A percentile compares a stretch with the other conserved stretches of the same genome.
Conservation (phyloP, 1,140 invertebrate species). For the Bombus ignitus region DNA sequence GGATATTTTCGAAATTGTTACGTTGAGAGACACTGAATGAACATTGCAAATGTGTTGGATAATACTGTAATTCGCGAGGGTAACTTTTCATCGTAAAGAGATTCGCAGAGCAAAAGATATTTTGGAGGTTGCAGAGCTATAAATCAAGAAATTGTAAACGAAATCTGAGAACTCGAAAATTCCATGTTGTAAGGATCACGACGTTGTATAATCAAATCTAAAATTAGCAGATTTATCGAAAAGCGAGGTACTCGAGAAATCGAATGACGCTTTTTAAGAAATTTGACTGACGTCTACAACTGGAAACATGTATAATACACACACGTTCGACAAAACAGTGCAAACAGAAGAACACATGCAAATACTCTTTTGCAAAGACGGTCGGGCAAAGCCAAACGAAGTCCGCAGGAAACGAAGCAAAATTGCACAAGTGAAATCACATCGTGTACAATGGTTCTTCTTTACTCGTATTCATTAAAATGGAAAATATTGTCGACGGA, state of each 20-base stretch:
- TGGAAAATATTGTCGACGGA: conserved; percentile 33
- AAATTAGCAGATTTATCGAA: background rate
- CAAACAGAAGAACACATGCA: conserved; percentile 26
- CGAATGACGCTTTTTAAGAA: background rate
- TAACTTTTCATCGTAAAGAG: too few relatives aligned
- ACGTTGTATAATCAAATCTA: background rate
- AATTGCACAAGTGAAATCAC: conserved; percentile 27
- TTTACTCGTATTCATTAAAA: conserved; percentile 46
- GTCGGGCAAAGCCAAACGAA: conserved; percentile 16
- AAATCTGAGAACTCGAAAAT: background rate
- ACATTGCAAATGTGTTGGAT: too few relatives aligned
- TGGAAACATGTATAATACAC: background rate
- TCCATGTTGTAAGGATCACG: background rate
- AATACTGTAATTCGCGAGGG: too few relatives aligned
- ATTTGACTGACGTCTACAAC: background rate
- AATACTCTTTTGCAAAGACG: conserved; percentile 34
- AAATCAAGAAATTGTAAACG: background rate
- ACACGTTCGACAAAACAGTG: background rate
- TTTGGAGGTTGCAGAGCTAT: too few relatives aligned
- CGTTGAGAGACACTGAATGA: too few relatives aligned
- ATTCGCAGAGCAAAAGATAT: too few relatives aligned
- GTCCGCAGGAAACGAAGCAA: conserved; percentile 21
- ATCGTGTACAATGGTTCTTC: conserved; percentile 9
- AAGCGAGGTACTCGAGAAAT: background rate
- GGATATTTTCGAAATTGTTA: too few relatives aligned